Evolutionary conservation across 2,888 invertebrate genomes (phyloP), one percentile per base, ranked within the genome.

Genomic region (Stenichneumon culpator): DNA sequence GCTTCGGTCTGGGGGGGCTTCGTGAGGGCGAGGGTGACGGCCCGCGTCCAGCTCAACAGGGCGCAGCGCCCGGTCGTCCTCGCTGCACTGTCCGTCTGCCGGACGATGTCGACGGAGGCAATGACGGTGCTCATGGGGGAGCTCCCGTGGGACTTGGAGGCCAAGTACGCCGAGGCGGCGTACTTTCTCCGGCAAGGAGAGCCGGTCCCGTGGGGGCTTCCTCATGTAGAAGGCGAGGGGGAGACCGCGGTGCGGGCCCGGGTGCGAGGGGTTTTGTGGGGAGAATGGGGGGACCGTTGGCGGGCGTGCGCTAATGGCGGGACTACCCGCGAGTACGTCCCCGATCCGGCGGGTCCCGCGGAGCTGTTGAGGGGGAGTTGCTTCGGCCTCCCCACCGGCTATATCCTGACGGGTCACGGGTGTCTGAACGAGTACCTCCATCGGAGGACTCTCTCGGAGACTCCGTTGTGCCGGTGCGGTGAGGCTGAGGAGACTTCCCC

Each of bases 41-140:
- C 22, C 0, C 39, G 32, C 5, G 36, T 32, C 39, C 65, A 72
- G 14, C 69, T 84, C 14, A 69, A 54, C 52, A 44, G 82, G 50
- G 79, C 79, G 16, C 74, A 84, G 63, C 63, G 84, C 19, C 72
- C 78, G 22, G 72, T 81, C n/a, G 65, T 86, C 60, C 79, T 82
- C 57, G 84, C 82, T 6, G 57, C 79, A 1, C 14, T 84, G 65
- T 44, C 52, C 2, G 86, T 87, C 0, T 84, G 86, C 25, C 80
- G 77, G 50, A 82, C 84, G 6, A 86, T 87, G 9, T 86, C 86
- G 11, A 84, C 82, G 25, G 78, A 74, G 25, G 86, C 87, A 3
- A 80, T 87, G 83, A 4, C 32, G 32, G 32, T 32, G 32, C 32
- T 32, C 32, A 32, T 32, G 32, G 32, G 32, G 32, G 32, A 32